Evolutionary conservation across 1,140 invertebrate species (phyloP), one percentile per base, ranked within the genome.

Genomic region (Limonius californicus): DNA sequence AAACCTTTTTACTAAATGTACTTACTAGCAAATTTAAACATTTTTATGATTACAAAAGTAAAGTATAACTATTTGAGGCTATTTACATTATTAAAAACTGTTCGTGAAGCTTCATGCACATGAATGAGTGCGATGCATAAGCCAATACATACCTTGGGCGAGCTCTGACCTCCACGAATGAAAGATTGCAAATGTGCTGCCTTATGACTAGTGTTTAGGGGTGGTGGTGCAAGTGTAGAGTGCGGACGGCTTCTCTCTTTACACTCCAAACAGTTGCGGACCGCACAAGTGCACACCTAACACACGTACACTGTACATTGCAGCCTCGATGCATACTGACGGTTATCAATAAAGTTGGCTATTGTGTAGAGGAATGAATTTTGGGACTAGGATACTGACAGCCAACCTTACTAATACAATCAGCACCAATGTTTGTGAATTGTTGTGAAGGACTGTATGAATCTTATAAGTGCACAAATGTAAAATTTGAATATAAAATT

Each of bases 211-310:
- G 72, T 77, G 72, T 70, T 80, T 67, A 71, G 73, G 70, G 70
- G 74, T 71, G 73, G 79, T 70, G 74, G 73, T 72, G 70, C 72
- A 70, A 78, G 70, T 66, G 73, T 70, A 66, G 70, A 71, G 70
- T 83, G 84, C 68, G 85, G 84, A 68, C 91, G 86, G 75, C 87
- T 87, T 67, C 94, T 84, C 80, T 97, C 94, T 83, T 97, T 94
- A 82, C 95, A 97, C 83, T 98, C 96, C 75, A 99, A 86, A 80
- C 96, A 98, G 82, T 98, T 98, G 74, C 95, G 87, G 70, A 99
- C 96, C 68, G 96, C 95, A 82, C 94, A 94, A 75, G 95, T 98
- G 84, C 94, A 97, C 71, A 97, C 92, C 91, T 89, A 83, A 79
- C 80, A 84, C 76, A 80, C 57, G 58, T 63, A 72, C 58, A 64